These are phyloP conservation scores for Drosophila virilis DNA, from an alignment of 1,140 invertebrate genomes.

Conservation along the genomic window DNA sequence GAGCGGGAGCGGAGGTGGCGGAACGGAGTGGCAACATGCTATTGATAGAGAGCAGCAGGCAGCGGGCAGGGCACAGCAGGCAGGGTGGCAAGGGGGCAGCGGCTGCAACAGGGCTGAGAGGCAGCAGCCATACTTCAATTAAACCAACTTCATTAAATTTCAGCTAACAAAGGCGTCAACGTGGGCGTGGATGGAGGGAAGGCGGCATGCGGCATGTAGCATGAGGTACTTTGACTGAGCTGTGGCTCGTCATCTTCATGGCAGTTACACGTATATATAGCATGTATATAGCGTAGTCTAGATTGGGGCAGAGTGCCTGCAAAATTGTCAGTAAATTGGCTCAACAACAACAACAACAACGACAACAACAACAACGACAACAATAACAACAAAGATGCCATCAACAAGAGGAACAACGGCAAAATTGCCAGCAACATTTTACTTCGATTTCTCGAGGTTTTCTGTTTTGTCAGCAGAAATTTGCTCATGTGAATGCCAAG, in stretches of 20 bases:
- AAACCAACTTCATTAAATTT: conserved; percentile 83
- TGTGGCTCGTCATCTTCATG: conserved; percentile 48
- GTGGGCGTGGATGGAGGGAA: conserved; percentile 34
- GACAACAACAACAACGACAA: conserved; percentile 55
- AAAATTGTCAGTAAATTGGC: conserved; percentile 81
- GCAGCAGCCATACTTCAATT: conserved; percentile 76
- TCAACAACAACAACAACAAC: conserved; percentile 58
- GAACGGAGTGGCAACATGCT: too few relatives aligned
- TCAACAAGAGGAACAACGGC: conserved; percentile 46
- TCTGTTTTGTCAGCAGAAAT: conserved; percentile 80
- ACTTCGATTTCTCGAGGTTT: conserved; percentile 76
- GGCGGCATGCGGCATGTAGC: conserved; percentile 21
- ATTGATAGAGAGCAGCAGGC: neutral
- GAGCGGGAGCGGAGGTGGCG: neutral
- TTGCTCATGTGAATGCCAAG: conserved; percentile 57
- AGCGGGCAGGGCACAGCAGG: neutral
- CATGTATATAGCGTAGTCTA: conserved; percentile 43
- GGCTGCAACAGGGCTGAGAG: neutral
- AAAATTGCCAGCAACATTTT: conserved; percentile 78
- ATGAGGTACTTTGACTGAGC: conserved; percentile 34
- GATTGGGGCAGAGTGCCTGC: conserved; percentile 70
- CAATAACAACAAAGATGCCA: conserved; percentile 34
- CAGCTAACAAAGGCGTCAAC: conserved; percentile 80
- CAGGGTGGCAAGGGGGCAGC: neutral
- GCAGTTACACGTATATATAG: conserved; percentile 53